Percentiles rank a stretch among this genome's conserved stretches.
phyloP scores from a whole-genome alignment of 2,888 invertebrate genomes.

The Spilosoma lubricipeda region DNA sequence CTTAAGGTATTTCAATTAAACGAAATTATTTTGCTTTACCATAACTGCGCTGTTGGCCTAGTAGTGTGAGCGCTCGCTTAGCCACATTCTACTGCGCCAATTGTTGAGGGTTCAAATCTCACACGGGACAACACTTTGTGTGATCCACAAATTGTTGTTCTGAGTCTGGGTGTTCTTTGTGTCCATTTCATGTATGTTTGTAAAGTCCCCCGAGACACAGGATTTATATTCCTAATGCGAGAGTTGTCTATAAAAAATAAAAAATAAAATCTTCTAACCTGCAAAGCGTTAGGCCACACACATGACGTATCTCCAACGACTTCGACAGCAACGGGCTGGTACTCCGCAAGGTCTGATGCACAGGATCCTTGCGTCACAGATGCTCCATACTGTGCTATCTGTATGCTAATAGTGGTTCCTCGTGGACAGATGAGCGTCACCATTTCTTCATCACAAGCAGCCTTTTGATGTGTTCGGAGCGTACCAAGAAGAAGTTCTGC shows the following conservation, averaged over 20 bases:
- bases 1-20: neutral
- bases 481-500: conserved; percentile 96
- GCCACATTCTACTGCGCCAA: too few relatives aligned
- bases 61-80: too few relatives aligned
- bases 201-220: too few relatives aligned
- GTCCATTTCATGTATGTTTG: too few relatives aligned
- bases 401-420: conserved; percentile 96
- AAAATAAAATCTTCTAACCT: conserved; percentile 85
- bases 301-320: conserved; percentile 89
- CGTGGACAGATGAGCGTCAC: conserved; percentile 95
- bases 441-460: conserved; percentile 96
- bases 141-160: too few relatives aligned
- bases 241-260: too few relatives aligned
- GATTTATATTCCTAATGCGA: too few relatives aligned
- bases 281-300: conserved; percentile 91
- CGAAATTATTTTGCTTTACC: neutral
- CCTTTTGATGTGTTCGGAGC: conserved; percentile 95
- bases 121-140: too few relatives aligned
- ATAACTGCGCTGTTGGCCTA: too few relatives aligned
- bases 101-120: too few relatives aligned
- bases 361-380: conserved; percentile 84
- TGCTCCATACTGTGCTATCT: conserved; percentile 95
- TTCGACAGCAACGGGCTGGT: conserved; percentile 82
- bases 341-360: conserved; percentile 81
- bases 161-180: too few relatives aligned